Base-by-base conservation (phyloP, 2,888 invertebrate genomes). In the Pachliopta kotzebuea region DNA sequence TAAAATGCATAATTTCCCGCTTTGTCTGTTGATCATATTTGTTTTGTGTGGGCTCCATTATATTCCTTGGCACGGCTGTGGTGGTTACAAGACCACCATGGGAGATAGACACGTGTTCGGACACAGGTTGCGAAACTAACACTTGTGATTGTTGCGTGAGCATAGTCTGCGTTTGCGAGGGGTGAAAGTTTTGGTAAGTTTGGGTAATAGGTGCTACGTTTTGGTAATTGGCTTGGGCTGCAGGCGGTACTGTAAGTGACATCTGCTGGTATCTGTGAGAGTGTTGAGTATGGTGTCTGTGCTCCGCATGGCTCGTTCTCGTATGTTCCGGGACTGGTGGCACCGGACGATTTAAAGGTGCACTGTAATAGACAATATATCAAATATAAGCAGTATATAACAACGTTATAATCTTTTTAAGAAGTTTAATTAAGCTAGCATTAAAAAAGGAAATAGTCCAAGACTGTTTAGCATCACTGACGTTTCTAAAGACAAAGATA, bases 281-380 rank as follows among this genome's bases (percentile, higher is more conserved):
- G 57, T 85, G 86, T 85, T 89, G 83, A 0, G 77, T 69, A 23
- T 85, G 88, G 62, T 87, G 86, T n/a, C 90, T 75, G 64, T 86
- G 90, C 4, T 90, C 90, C 0, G 86, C 77, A 58, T 86, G 88
- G 0, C 76, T 78, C 0, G 85, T 70, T 11, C 89, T 71, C 3
- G 76, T 70, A 21, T 74, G 79, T 0, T 95, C 95, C 0, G 96
- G 96, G 60, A 95, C 92, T 7, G 96, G 95, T 18, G 96, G 96
- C 17, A 96, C 95, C 3, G 85, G 77, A 0, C 90, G 83, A 69
- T 80, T 85, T 14, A 88, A 61, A 0, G 88, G 79, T 0, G 80
- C 72, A 60, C 90, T 89, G 81, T 0, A 72, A 37, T 37, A 37
- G 2, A 37, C 11, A 37, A 37, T 37, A 14, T 37, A 11, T 31